Conservation (phyloP, 2,113 vertebrate species). For the Marmota flaviventris region DNA sequence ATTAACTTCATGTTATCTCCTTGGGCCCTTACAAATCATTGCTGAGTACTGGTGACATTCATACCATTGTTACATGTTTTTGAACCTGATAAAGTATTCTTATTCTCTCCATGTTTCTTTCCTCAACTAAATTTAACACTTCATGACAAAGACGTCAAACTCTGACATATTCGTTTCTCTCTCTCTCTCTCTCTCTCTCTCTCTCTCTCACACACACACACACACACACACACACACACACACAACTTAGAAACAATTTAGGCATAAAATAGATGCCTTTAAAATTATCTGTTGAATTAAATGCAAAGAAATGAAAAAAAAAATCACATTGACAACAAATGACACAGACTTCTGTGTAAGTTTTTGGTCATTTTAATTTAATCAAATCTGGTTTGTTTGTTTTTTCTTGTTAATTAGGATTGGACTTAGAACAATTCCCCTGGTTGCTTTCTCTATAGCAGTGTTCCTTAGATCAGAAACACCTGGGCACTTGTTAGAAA, state of each 20-base stretch:
- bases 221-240: neutral
- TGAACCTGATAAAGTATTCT: neutral
- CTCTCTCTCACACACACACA: no score
- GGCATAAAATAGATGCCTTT: neutral
- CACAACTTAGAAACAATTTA: neutral
- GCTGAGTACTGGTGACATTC: neutral
- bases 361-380: slow-evolving; percentile 3
- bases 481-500: slow-evolving; percentile 17
- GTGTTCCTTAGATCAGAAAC: neutral
- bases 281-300: slow-evolving; percentile 38
- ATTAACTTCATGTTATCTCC: neutral
- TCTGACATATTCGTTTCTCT: neutral
- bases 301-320: neutral
- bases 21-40: neutral
- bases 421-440: neutral
- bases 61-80: neutral
- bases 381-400: neutral
- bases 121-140: neutral
- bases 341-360: neutral
- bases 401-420: neutral
- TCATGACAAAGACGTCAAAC: neutral
- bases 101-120: neutral
- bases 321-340: slow-evolving; percentile 27
- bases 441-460: neutral
- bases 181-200: no score